Evolutionary conservation across 2,113 vertebrate genomes (phyloP).

Genomic region (Procapra przewalskii): DNA sequence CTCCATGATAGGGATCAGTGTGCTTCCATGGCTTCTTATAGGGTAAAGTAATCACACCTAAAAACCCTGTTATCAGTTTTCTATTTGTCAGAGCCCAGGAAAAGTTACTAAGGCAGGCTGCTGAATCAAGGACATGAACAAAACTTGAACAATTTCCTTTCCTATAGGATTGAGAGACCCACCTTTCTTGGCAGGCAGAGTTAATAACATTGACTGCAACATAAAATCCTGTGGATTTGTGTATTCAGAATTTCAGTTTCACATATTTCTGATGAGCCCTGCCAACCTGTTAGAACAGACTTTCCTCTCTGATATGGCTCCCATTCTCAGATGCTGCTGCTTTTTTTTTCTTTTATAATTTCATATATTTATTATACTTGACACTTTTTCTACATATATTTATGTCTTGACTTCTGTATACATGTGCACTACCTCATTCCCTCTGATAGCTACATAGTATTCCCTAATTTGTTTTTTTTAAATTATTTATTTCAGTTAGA

Average conservation of each 20-base stretch:
- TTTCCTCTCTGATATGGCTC: neutral
- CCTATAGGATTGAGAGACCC: neutral
- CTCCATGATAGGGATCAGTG: neutral
- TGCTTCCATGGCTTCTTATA: neutral
- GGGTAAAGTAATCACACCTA: neutral
- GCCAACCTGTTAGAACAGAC: neutral
- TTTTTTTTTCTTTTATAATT: neutral
- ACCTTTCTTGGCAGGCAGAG: neutral
- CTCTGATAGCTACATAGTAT: neutral
- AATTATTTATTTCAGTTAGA: neutral
- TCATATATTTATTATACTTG: neutral
- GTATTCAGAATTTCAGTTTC: neutral
- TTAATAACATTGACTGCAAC: neutral
- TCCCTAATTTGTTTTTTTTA: neutral
- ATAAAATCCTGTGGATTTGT: neutral
- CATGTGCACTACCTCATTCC: neutral
- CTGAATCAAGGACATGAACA: neutral
- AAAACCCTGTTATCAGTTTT: neutral
- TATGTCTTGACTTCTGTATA: neutral
- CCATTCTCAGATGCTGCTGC: neutral
- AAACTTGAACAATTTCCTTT: neutral
- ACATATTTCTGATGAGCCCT: neutral
- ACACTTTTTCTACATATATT: neutral
- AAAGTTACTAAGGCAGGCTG: neutral
- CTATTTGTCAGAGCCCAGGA: neutral